phyloP scores from a whole-genome alignment of 2,888 invertebrate species.

The Chloromyia formosa region DNA sequence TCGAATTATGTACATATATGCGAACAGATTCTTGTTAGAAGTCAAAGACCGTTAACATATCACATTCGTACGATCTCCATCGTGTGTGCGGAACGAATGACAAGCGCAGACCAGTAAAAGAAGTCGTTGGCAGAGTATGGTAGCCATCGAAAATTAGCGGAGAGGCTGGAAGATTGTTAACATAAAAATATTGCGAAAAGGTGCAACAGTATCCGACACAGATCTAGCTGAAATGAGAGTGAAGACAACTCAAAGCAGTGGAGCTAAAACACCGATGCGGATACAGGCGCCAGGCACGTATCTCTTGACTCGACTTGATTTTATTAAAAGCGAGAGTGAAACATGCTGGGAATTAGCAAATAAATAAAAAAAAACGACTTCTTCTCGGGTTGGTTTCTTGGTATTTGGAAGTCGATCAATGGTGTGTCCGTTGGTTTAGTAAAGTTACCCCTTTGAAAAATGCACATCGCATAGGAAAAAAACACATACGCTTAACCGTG shows the following conservation, averaged over 20 bases:
- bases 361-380: too few relatives aligned
- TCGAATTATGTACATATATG: too few relatives aligned
- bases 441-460: conserved; percentile 22
- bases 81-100: too few relatives aligned
- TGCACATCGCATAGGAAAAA: too few relatives aligned
- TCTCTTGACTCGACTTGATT: background rate
- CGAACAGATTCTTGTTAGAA: too few relatives aligned
- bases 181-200: conserved; percentile 25
- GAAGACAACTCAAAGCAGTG: background rate
- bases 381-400: too few relatives aligned
- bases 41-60: too few relatives aligned
- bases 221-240: conserved; percentile 1
- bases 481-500: too few relatives aligned
- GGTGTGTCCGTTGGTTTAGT: background rate
- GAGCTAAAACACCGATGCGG: background rate
- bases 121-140: background rate
- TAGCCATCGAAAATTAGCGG: conserved; percentile 2
- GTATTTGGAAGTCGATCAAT: too few relatives aligned
- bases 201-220: background rate
- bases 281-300: background rate
- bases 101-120: too few relatives aligned
- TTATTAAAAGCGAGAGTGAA: conserved; percentile 20
- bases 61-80: too few relatives aligned
- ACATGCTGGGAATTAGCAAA: background rate
- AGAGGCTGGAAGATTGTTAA: conserved; percentile 11